Base-by-base conservation (phyloP, 2,797 vertebrate species). In the Sebastes matsubarae region DNA sequence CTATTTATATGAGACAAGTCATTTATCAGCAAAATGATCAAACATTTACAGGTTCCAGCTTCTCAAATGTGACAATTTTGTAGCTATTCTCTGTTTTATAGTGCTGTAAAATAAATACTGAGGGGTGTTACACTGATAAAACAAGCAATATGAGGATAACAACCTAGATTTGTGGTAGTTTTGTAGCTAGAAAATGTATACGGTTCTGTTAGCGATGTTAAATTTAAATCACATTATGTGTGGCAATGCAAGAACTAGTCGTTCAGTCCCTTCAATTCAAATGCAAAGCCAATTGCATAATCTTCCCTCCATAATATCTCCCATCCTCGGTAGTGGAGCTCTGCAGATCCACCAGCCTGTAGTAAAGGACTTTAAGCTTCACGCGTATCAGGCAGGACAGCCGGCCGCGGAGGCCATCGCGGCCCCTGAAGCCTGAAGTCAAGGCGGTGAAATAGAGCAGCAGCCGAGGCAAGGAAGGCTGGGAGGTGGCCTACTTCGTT, bases 401-500 rank as follows among this genome's bases (percentile, higher is more conserved):
- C 32, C 25, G 78, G 46, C 68, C 9, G 79, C 14, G 1, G 67
- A 85, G 72, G 74, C 88, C 80, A 70, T 60, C 55, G 10, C 10
- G 52, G 46, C 58, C 58, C 89, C 88, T 55, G 84, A 63, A 91
- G 92, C 89, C 87, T 89, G 29, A 85, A 89, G 89, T 85, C 83
- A 81, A 80, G 87, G 80, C 86, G 36, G 80, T 42, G 81, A 92
- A 91, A 83, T 78, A 61, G 92, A 92, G 90, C 91, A 87, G 75
- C 80, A 80, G 85, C 82, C 63, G 42, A 63, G 42, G 16, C 16
- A 8, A 7, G 42, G 14, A 46, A 46, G 77, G 74, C 77, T 69
- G 87, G 55, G 85, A 85, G 71, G 69, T 91, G 94, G 95, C 94
- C 95, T 93, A 94, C 86, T 95, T 95, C 7, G 58, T 96, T 95